Percentiles rank a stretch among this genome's conserved stretches.
Conservation (phyloP, 1,140 invertebrate genomes). For the Sitodiplosis mosellana region DNA sequence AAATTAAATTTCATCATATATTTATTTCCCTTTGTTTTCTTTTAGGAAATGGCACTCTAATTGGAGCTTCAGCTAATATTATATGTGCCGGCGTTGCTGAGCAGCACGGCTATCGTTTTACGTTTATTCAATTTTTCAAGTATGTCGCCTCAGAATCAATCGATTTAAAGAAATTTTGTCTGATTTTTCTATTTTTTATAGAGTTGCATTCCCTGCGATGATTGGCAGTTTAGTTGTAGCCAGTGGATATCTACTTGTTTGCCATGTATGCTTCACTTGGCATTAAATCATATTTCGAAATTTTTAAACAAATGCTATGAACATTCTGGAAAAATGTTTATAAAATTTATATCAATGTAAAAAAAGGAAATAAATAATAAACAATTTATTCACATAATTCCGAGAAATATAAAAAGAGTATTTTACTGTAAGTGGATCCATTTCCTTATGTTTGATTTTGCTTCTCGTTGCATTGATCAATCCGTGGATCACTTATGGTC, state of each 20-base stretch:
- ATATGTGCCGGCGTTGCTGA: slow-evolving; percentile 70
- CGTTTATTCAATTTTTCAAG: slow-evolving; percentile 60
- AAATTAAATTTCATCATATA: not conserved
- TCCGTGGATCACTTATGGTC: too few relatives aligned
- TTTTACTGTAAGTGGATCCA: too few relatives aligned
- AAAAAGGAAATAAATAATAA: too few relatives aligned
- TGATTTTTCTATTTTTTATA: slow-evolving; percentile 24
- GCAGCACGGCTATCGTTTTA: slow-evolving; percentile 63
- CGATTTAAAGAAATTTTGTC: not conserved
- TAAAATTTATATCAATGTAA: too few relatives aligned
- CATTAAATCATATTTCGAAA: slow-evolving; percentile 19
- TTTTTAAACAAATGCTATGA: not conserved
- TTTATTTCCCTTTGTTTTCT: too few relatives aligned
- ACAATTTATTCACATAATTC: too few relatives aligned
- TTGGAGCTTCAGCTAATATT: slow-evolving; percentile 66
- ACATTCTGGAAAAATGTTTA: too few relatives aligned
- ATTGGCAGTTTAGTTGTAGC: slow-evolving; percentile 42
- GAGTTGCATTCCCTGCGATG: slow-evolving; percentile 62
- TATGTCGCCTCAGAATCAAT: slow-evolving; percentile 19
- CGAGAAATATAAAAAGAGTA: too few relatives aligned
- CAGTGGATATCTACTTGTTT: slow-evolving; percentile 46
- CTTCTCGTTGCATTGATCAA: too few relatives aligned
- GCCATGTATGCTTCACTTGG: slow-evolving; percentile 47
- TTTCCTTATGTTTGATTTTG: too few relatives aligned
- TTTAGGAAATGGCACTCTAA: slow-evolving; percentile 53